Evolutionary conservation across 2,113 vertebrate genomes (phyloP).

Genomic region (Zosterops hypoxanthus): DNA sequence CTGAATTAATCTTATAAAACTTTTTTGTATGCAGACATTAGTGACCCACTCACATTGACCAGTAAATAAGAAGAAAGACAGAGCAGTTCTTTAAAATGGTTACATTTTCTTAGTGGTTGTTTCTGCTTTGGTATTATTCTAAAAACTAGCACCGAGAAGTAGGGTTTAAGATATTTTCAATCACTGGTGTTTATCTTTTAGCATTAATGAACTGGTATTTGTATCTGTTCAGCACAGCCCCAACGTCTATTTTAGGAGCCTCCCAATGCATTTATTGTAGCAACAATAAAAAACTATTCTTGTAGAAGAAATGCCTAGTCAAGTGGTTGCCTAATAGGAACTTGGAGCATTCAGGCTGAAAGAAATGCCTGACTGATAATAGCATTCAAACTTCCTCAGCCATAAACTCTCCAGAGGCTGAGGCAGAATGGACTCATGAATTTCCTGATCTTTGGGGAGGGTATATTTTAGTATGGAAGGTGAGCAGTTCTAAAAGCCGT

Average conservation of each 20-base stretch:
- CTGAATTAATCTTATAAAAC: background rate
- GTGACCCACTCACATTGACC: background rate
- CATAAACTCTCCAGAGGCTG: background rate
- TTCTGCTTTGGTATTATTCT: background rate
- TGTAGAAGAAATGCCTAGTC: background rate
- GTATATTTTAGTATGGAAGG: background rate
- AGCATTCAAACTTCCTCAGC: background rate
- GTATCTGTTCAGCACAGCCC: background rate
- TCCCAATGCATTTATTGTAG: background rate
- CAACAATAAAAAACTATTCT: background rate
- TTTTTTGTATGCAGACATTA: background rate
- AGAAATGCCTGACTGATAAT: background rate
- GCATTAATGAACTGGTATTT: background rate
- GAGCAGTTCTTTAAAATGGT: background rate
- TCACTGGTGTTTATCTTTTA: background rate
- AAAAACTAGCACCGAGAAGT: background rate
- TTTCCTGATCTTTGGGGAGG: background rate
- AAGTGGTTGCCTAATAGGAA: background rate
- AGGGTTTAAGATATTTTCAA: background rate
- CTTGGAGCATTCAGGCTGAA: background rate
- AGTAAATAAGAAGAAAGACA: background rate
- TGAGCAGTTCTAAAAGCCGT: background rate
- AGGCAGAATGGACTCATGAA: background rate
- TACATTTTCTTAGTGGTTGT: background rate
- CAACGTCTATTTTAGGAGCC: background rate